phyloP scores from a whole-genome alignment of 2,888 invertebrate species.

The Agrochola circellaris region DNA sequence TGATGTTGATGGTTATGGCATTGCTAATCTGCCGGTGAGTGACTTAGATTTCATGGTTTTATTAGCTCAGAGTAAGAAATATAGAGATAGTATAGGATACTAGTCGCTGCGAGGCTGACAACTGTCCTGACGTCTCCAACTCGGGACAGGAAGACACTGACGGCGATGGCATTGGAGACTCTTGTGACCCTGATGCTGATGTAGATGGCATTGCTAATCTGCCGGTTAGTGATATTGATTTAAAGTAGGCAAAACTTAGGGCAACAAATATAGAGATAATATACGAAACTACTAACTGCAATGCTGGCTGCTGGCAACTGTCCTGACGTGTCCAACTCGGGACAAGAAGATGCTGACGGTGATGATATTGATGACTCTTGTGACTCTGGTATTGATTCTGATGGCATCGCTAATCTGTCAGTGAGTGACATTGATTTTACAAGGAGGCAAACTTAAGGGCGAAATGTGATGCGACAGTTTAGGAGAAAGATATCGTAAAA shows the following conservation, averaged over 20 bases:
- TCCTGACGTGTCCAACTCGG: slow-evolving; percentile 96
- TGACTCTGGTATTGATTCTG: slow-evolving; percentile 97
- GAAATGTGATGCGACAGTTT: background rate
- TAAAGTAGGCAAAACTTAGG: no score
- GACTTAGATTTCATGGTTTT: background rate
- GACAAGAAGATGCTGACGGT: slow-evolving; percentile 97
- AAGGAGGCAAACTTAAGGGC: background rate
- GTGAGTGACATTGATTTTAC: no score
- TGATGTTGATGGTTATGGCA: slow-evolving; percentile 97
- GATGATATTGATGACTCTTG: slow-evolving; percentile 97
- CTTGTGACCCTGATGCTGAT: slow-evolving; percentile 98
- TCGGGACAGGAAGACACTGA: slow-evolving; percentile 98
- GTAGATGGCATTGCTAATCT: slow-evolving; percentile 94
- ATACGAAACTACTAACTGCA: no score
- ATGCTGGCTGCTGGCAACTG: slow-evolving; percentile 99
- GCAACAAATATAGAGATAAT: no score
- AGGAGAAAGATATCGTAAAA: background rate
- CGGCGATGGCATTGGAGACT: slow-evolving; percentile 95
- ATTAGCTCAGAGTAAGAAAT: background rate
- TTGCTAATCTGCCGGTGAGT: slow-evolving; percentile 92
- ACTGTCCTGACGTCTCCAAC: slow-evolving; percentile 96
- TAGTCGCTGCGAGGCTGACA: slow-evolving; percentile 94
- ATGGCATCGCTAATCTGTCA: slow-evolving; percentile 92
- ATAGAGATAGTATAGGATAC: background rate
- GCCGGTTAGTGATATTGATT: slow-evolving; percentile 63